These are phyloP conservation scores for Neocrepidodera transversa DNA, from an alignment of 2,888 invertebrate species.

Conservation along the genomic window DNA sequence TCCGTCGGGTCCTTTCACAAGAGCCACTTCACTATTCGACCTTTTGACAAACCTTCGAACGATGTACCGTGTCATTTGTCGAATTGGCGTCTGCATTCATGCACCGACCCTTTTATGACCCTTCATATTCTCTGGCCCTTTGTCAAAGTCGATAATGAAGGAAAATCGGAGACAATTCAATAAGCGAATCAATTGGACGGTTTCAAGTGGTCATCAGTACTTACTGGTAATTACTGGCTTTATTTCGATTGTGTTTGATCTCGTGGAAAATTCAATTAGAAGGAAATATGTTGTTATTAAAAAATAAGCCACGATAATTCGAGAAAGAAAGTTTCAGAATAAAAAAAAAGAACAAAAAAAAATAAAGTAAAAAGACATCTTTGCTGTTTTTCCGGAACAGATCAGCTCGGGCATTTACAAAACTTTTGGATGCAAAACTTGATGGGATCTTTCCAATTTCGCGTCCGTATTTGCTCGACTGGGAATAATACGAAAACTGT, in stretches of 20 bases:
- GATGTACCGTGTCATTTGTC: conserved; percentile 36
- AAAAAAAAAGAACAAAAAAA: too few relatives aligned
- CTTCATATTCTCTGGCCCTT: conserved; percentile 21
- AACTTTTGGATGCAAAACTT: conserved; percentile 46
- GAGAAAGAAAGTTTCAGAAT: too few relatives aligned
- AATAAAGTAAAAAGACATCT: conserved; percentile 14
- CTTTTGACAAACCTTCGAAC: conserved; percentile 44
- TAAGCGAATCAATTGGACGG: conserved; percentile 17
- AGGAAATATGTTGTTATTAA: conserved; percentile 4
- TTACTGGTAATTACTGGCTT: conserved; percentile 14
- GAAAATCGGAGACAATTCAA: conserved; percentile 27
- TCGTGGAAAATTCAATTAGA: conserved; percentile 4
- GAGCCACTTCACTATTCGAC: conserved; percentile 53
- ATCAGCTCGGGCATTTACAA: conserved; percentile 35
- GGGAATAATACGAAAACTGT: conserved; percentile 41
- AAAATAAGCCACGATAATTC: neutral
- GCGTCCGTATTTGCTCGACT: conserved; percentile 39
- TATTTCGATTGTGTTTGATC: conserved; percentile 10
- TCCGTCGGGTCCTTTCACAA: conserved; percentile 50
- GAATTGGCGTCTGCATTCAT: conserved; percentile 22
- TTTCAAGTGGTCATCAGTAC: conserved; percentile 17
- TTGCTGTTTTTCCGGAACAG: conserved; percentile 16
- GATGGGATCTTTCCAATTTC: conserved; percentile 44
- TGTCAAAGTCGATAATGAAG: conserved; percentile 26
- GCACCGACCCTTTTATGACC: conserved; percentile 22